phyloP scores from a whole-genome alignment of 30 jellyfish, hydroid and myxozoan species.

The Catostylus mosaicus region DNA sequence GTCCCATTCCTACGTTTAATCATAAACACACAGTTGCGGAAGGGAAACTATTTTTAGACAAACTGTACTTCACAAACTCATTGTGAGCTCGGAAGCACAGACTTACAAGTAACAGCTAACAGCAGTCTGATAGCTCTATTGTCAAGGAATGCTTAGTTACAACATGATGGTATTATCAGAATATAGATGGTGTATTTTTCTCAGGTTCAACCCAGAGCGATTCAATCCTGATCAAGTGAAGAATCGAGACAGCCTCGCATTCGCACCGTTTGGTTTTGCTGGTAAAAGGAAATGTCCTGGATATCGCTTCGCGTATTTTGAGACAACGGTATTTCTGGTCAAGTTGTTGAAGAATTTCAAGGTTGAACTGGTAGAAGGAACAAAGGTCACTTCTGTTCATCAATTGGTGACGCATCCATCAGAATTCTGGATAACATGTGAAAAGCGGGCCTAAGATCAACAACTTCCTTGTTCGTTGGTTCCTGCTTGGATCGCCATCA shows the following conservation, averaged over 20 bases:
- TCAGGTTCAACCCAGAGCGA: constrained; percentile 93
- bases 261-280: constrained; percentile 94
- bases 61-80: too few species aligned
- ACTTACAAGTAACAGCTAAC: too few species aligned
- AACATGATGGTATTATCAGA: too few species aligned
- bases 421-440: constrained; percentile 74
- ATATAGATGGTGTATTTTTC: too few species aligned
- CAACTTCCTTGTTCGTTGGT: background rate
- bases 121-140: too few species aligned
- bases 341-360: constrained; percentile 71
- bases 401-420: constrained; percentile 80
- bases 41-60: too few species aligned
- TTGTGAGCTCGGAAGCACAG: too few species aligned
- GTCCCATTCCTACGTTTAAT: too few species aligned
- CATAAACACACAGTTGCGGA: too few species aligned
- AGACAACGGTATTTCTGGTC: constrained; percentile 59
- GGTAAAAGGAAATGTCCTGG: constrained; percentile 97
- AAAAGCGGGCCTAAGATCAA: constrained; percentile 34
- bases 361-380: constrained; percentile 55
- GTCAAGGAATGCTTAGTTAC: too few species aligned
- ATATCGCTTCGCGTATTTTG: constrained; percentile 79
- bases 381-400: constrained; percentile 28
- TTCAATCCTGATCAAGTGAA: constrained; percentile 75
- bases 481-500: background rate
- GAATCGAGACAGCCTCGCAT: constrained; percentile 62